phyloP scores from a whole-genome alignment of 2,888 invertebrate species.

The Protonemura montana region DNA sequence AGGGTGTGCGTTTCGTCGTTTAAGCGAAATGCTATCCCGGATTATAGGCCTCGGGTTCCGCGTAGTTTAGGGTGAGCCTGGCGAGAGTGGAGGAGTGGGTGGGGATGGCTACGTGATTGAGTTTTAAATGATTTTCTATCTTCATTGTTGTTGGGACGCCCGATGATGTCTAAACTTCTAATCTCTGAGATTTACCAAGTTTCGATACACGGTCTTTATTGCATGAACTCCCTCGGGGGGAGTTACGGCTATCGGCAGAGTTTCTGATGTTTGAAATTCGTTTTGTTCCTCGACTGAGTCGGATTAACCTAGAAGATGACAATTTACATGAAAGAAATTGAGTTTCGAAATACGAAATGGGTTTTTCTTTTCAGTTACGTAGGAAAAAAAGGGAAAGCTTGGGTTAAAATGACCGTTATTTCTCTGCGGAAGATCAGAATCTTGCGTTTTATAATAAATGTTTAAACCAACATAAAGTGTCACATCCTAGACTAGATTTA shows the following conservation, averaged over 20 bases:
- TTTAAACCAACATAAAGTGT: too few species aligned
- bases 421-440: not conserved
- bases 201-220: not conserved
- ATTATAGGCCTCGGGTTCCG: not conserved
- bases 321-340: not conserved
- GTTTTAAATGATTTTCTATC: constrained; percentile 7
- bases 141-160: not conserved
- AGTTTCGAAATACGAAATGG: too few species aligned
- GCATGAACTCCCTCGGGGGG: not conserved
- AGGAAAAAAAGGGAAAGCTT: not conserved
- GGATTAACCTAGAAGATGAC: not conserved
- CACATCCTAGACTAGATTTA: not conserved
- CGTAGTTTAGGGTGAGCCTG: not conserved
- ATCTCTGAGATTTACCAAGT: not conserved
- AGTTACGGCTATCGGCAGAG: not conserved
- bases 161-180: not conserved
- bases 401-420: not conserved
- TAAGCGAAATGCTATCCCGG: not conserved
- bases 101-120: not conserved
- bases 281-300: too few species aligned
- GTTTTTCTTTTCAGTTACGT: not conserved
- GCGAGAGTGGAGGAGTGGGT: not conserved
- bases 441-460: too few species aligned
- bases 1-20: not conserved
- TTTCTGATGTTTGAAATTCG: too few species aligned